Evolutionary conservation across 2,888 invertebrate species (phyloP).

Genomic region (Deilephila porcellus): DNA sequence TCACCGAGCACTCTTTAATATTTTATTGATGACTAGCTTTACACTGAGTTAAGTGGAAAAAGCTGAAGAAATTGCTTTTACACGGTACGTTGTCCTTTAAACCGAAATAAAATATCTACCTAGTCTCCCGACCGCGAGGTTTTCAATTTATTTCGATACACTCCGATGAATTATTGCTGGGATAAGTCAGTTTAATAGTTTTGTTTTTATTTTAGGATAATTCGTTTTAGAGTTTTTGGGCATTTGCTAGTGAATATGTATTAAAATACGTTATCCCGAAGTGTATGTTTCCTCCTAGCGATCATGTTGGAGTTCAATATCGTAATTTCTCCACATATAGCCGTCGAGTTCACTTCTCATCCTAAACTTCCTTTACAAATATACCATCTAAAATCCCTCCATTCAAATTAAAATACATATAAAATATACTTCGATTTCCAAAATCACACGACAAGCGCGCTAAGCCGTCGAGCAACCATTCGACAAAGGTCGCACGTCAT

Average conservation of each 20-base stretch:
- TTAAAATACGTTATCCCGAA: neutral
- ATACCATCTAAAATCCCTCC: no score
- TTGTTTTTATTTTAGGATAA: neutral
- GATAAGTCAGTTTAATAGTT: neutral
- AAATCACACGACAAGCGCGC: neutral
- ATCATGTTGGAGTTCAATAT: no score
- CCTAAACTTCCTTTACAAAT: no score
- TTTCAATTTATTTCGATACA: constrained; percentile 8
- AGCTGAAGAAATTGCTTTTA: constrained; percentile 23
- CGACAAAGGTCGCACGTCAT: constrained; percentile 11
- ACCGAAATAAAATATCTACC: neutral
- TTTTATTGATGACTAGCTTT: constrained; percentile 33
- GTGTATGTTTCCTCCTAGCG: no score
- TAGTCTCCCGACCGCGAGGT: neutral
- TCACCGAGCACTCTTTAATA: constrained; percentile 32
- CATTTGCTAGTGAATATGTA: neutral
- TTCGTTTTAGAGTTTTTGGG: neutral
- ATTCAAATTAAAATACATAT: neutral
- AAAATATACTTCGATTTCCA: neutral
- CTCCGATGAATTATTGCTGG: neutral
- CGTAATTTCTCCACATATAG: no score
- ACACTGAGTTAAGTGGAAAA: constrained; percentile 27
- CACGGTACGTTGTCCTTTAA: constrained; percentile 6
- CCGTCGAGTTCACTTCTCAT: no score
- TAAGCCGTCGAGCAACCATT: neutral